Evolutionary conservation across 2,888 invertebrate genomes (phyloP), one percentile per base, ranked within the genome.

Genomic region (Atherix ibis): DNA sequence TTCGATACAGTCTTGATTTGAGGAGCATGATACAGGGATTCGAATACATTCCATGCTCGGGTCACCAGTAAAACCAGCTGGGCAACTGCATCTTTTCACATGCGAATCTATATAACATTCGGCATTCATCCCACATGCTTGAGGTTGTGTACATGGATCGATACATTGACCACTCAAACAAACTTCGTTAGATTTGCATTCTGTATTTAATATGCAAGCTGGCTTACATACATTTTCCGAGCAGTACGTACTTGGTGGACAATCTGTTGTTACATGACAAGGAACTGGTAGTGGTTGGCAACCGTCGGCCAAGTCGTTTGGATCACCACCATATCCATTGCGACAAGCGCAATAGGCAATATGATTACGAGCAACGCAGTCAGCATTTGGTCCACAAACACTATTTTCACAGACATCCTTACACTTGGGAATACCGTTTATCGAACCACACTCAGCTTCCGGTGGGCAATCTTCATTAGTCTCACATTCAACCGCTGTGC

Each of bases 111-210:
- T 73, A 29, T 65, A 64, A 48, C 89, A 89, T 38, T 77, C 60
- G 12, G 85, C 82, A 54, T 88, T 87, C 50, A 87, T 70, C 32
- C 88, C 89, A 54, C 89, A 89, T 0, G 82, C 68, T 48, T 72
- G 73, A 48, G 75, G 70, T 46, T 76, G 63, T 45, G 73, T 68
- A 52, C 88, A 89, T 13, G 84, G 81, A 58, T 84, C 73, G 27
- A 76, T 59, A 53, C 88, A 88, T 56, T 85, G 84, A 0, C 84
- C 83, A 51, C 75, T 75, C 34, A 76, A 64, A 51, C 89, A 91
- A 49, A 79, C 72, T 54, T 88, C 83, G n/a, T 68, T 65, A 5
- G 73, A 58, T 39, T 71, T 73, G 54, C 89, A 91, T 59, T 89
- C 87, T 45, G 74, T 72, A 49, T 85, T 76, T 24, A 76, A 62